Percentiles rank a stretch among this genome's conserved stretches.
phyloP scores from a whole-genome alignment of 2,888 invertebrate genomes.

The Nematopogon swammerdamellus region DNA sequence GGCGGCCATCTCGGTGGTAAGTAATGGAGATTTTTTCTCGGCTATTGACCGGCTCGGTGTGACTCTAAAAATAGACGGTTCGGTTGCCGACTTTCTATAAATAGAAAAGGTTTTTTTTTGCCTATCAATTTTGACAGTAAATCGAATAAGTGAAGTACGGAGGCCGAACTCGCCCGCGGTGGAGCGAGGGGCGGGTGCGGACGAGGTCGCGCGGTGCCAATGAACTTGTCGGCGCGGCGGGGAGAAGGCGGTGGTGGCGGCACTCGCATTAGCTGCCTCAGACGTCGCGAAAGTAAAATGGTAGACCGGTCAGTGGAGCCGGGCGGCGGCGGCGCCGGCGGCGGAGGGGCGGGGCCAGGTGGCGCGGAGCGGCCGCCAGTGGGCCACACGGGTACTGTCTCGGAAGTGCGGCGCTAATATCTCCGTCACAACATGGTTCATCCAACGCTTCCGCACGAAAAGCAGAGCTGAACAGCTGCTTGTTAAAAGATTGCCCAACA shows the following conservation, averaged over 20 bases:
- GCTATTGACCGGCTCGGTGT: neutral
- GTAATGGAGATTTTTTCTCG: neutral
- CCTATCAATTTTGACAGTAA: constrained; percentile 20
- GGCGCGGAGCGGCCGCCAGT: constrained; percentile 27
- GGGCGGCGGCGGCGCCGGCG: too few relatives aligned
- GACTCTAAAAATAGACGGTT: constrained; percentile 29
- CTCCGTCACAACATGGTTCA: too few relatives aligned
- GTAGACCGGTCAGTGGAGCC: neutral
- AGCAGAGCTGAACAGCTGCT: too few relatives aligned
- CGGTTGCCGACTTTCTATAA: constrained; percentile 41
- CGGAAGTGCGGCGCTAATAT: too few relatives aligned
- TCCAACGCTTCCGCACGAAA: too few relatives aligned
- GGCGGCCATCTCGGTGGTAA: too few relatives aligned
- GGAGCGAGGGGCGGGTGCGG: constrained; percentile 6
- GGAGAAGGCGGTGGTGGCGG: constrained; percentile 25
- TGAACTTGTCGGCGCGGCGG: constrained; percentile 43
- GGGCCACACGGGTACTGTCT: constrained; percentile 26
- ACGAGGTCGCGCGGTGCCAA: constrained; percentile 30
- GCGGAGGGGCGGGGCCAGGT: too few relatives aligned
- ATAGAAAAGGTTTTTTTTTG: constrained; percentile 24
- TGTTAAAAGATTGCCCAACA: too few relatives aligned
- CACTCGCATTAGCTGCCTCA: neutral
- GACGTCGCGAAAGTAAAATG: neutral
- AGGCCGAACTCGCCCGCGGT: neutral
- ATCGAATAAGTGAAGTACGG: neutral